A percentile compares a stretch with the other conserved stretches of the same genome.
Conservation (phyloP, 1,140 invertebrate species). For the Phenacoccus solenopsis region DNA sequence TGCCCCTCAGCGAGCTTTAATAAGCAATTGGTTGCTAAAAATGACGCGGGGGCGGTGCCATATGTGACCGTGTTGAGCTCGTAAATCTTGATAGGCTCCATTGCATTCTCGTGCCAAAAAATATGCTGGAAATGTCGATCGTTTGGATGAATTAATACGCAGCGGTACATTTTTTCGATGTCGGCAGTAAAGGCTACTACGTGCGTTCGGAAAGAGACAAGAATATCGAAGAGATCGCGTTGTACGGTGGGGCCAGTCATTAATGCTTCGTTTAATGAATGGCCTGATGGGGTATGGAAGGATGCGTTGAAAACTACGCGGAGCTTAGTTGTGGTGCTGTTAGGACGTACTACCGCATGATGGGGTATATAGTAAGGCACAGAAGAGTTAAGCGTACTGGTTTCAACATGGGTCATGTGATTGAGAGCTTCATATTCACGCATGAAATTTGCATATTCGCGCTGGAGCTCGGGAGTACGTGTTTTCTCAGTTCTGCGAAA, state of each 20-base stretch:
- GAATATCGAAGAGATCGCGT: conserved; percentile 31
- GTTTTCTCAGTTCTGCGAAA: too few relatives aligned
- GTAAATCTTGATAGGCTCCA: too few relatives aligned
- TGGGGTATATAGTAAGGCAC: conserved; percentile 28
- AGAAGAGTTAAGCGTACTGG: too few relatives aligned
- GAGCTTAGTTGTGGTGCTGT: conserved; percentile 28
- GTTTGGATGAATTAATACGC: background rate
- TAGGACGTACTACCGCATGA: conserved; percentile 27
- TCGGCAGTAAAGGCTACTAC: conserved; percentile 25
- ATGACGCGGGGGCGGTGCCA: background rate
- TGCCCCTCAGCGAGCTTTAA: background rate
- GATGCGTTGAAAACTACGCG: conserved; percentile 34
- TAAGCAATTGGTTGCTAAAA: background rate
- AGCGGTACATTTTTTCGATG: conserved; percentile 6
- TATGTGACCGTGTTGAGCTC: background rate
- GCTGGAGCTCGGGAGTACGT: background rate
- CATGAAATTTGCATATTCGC: conserved; percentile 38
- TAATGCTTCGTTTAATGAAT: conserved; percentile 29
- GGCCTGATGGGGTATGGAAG: conserved; percentile 23
- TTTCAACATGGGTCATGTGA: background rate
- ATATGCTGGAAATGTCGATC: background rate
- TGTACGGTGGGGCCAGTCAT: conserved; percentile 30
- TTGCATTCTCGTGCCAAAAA: conserved; percentile 8
- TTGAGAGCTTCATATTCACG: conserved; percentile 26
- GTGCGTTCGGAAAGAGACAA: conserved; percentile 30